Evolutionary conservation across 2,113 vertebrate species (phyloP).

Genomic region (Nothobranchius furzeri): DNA sequence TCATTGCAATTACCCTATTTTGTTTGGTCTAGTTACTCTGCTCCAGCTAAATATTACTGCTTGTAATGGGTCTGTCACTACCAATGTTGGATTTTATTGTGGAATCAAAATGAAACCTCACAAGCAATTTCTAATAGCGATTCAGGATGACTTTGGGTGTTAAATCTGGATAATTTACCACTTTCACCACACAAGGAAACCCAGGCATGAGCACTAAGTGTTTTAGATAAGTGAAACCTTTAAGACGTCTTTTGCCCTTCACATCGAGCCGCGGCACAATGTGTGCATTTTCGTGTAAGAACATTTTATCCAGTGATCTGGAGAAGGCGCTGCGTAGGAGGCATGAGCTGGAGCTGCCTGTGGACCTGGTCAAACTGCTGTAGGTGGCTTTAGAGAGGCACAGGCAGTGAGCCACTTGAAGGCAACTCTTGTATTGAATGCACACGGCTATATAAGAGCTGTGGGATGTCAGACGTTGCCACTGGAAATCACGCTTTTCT

Average conservation of each 20-base stretch:
- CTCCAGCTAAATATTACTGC: constrained; percentile 57
- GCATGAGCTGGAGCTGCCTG: constrained; percentile 54
- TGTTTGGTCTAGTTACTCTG: constrained; percentile 57
- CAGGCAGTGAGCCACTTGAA: constrained; percentile 49
- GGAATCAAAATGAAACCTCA: constrained; percentile 48
- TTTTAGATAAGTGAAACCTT: constrained; percentile 64
- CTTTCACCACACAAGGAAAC: constrained; percentile 23
- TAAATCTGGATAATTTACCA: constrained; percentile 20
- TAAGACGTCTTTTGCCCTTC: constrained; percentile 71
- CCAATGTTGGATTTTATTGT: constrained; percentile 35
- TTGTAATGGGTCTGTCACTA: constrained; percentile 59
- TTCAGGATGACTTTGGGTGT: constrained; percentile 30
- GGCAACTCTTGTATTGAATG: constrained; percentile 30
- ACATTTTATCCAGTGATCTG: constrained; percentile 64
- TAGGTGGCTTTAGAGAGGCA: constrained; percentile 60
- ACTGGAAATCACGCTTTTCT: constrained; percentile 8
- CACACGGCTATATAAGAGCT: constrained; percentile 11
- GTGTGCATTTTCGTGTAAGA: constrained; percentile 64
- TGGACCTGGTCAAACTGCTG: constrained; percentile 61
- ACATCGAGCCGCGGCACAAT: constrained; percentile 60
- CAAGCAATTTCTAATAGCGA: constrained; percentile 50
- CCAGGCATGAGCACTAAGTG: constrained; percentile 28
- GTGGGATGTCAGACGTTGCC: constrained; percentile 26
- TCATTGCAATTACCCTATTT: constrained; percentile 49
- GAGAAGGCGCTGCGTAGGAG: constrained; percentile 63